phyloP scores from a whole-genome alignment of 2,888 invertebrate genomes.

The Sarcophaga variegata region DNA sequence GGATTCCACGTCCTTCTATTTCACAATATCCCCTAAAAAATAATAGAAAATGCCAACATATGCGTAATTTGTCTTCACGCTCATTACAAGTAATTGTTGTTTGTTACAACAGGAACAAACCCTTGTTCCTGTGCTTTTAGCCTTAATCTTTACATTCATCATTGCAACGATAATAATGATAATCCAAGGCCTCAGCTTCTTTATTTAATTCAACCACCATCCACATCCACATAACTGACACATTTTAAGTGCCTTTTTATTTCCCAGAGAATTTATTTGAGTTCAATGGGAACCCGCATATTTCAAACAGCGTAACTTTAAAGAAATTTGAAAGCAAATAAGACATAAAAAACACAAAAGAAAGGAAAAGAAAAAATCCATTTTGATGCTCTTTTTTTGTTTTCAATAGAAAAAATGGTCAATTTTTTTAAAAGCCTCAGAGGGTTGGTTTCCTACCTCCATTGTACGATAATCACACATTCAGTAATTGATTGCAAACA shows the following conservation, averaged over 20 bases:
- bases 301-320: slow-evolving; percentile 32
- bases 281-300: slow-evolving; percentile 51
- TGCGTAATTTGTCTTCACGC: slow-evolving; percentile 60
- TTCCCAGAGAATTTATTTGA: neutral
- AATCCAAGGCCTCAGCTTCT: slow-evolving; percentile 24
- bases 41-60: slow-evolving; percentile 31
- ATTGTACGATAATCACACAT: neutral
- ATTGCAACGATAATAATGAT: slow-evolving; percentile 34
- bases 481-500: slow-evolving; percentile 30
- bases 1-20: too few species aligned
- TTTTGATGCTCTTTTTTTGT: slow-evolving; percentile 52
- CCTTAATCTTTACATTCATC: slow-evolving; percentile 46
- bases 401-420: slow-evolving; percentile 29
- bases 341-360: neutral
- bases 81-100: slow-evolving; percentile 63
- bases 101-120: slow-evolving; percentile 28
- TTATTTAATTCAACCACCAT: slow-evolving; percentile 22
- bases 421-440: slow-evolving; percentile 23
- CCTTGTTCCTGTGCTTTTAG: neutral
- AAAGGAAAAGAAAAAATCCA: neutral
- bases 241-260: neutral
- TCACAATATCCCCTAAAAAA: too few species aligned
- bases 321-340: slow-evolving; percentile 32
- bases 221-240: neutral
- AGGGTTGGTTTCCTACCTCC: neutral